Evolutionary conservation across 2,797 vertebrate genomes (phyloP).

Genomic region (Botia almorhae): DNA sequence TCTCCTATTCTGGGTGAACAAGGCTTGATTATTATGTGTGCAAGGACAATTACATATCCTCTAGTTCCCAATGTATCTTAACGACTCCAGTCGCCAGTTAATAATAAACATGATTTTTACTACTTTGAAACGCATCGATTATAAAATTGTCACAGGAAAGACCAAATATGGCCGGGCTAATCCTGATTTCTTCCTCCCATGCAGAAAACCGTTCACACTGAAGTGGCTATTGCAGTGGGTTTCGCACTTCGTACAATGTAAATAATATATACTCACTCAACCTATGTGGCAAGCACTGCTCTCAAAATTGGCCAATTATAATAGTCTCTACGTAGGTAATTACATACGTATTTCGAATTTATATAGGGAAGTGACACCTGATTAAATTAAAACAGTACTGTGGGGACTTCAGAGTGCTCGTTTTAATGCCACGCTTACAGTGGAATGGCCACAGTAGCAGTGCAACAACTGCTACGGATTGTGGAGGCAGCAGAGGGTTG

Average conservation of each 20-base stretch:
- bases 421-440: not conserved
- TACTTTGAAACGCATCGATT: slow-evolving; percentile 21
- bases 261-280: slow-evolving; percentile 18
- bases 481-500: slow-evolving; percentile 15
- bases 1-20: not conserved
- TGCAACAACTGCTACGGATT: not conserved
- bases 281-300: slow-evolving; percentile 8
- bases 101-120: slow-evolving; percentile 18
- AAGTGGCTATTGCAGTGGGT: not conserved
- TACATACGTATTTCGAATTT: slow-evolving; percentile 6
- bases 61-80: not conserved
- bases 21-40: not conserved
- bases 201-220: not conserved
- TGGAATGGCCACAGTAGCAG: not conserved
- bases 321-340: no score
- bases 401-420: not conserved
- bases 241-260: not conserved
- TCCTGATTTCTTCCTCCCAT: not conserved
- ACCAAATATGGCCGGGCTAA: slow-evolving; percentile 4
- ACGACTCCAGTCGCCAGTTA: slow-evolving; percentile 16
- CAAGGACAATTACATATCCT: not conserved
- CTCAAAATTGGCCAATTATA: slow-evolving; percentile 25
- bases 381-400: not conserved
- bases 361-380: slow-evolving; percentile 31
- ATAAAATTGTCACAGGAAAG: slow-evolving; percentile 1